Percentiles rank a stretch among this genome's conserved stretches.
Evolutionary conservation across 2,113 vertebrate species (phyloP).

Genomic region (Phaethornis superciliosus): DNA sequence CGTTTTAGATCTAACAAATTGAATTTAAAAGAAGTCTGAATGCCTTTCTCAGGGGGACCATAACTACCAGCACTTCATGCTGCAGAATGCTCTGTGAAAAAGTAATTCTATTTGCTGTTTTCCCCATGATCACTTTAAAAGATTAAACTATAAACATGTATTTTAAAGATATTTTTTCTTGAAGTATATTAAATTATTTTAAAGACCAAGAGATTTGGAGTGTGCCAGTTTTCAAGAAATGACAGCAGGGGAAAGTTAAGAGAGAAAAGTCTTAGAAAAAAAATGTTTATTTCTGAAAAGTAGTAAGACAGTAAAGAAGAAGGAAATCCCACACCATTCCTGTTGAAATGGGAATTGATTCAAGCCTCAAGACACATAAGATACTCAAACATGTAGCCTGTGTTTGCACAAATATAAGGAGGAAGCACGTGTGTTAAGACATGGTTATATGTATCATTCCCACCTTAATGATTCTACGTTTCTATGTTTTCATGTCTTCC

Average conservation of each 20-base stretch:
- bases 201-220: not conserved
- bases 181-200: not conserved
- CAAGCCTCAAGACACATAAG: not conserved
- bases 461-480: no score
- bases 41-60: not conserved
- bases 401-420: not conserved
- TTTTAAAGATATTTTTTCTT: no score
- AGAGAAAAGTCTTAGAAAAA: not conserved
- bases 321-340: not conserved
- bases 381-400: not conserved
- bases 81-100: not conserved
- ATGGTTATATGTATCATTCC: not conserved
- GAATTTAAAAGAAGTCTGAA: not conserved
- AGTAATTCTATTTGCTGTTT: not conserved
- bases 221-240: not conserved
- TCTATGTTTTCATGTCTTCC: not conserved
- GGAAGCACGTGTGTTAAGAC: not conserved
- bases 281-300: not conserved
- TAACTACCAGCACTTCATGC: rapidly evolving
- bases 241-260: not conserved
- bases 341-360: not conserved
- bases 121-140: not conserved
- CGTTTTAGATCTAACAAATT: not conserved
- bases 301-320: not conserved
- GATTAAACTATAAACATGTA: not conserved